Evolutionary conservation across 2,113 vertebrate genomes (phyloP).

Genomic region (Apteryx owenii): DNA sequence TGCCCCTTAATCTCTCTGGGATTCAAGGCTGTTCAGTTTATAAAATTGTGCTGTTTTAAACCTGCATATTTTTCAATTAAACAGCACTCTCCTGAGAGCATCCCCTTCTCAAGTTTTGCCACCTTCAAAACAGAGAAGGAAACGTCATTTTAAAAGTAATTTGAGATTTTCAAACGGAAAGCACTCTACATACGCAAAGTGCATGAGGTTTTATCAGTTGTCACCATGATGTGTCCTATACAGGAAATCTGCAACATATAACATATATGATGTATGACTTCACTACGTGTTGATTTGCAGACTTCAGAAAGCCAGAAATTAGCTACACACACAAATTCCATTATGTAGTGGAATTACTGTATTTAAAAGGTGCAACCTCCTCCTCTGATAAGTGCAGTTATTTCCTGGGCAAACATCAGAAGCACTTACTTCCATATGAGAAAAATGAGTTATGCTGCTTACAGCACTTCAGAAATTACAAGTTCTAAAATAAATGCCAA

Average conservation of each 20-base stretch:
- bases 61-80: not conserved
- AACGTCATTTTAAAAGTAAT: not conserved
- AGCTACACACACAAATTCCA: not conserved
- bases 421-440: not conserved
- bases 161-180: not conserved
- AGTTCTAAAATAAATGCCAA: not conserved
- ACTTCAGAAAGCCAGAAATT: not conserved
- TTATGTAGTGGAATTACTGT: not conserved
- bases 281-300: not conserved
- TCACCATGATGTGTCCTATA: not conserved
- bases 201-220: not conserved
- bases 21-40: not conserved
- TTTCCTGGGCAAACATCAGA: not conserved
- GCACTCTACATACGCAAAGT: not conserved
- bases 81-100: not conserved
- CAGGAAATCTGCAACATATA: not conserved
- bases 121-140: not conserved
- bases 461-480: not conserved
- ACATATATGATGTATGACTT: not conserved
- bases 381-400: not conserved
- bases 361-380: not conserved
- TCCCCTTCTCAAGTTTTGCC: not conserved
- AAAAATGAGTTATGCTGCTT: not conserved
- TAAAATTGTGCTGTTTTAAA: not conserved
- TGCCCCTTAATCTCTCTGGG: not conserved